Percentiles rank a stretch among this genome's conserved stretches.
These are phyloP conservation scores for Acrossocheilus wenchowensis DNA, from an alignment of 2,797 vertebrate genomes.

Conservation along the genomic window DNA sequence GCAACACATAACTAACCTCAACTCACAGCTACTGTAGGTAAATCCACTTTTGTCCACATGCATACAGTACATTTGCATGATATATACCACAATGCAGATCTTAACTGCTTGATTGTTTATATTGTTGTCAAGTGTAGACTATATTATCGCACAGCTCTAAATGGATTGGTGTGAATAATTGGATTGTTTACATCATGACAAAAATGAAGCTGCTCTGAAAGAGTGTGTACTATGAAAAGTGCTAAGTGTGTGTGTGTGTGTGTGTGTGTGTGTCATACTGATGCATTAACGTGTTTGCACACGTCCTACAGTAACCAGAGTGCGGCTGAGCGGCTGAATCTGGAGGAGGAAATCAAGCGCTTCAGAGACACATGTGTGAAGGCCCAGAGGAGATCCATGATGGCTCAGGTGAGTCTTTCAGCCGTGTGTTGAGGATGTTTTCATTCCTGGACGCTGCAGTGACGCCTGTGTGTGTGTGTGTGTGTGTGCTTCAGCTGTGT, in stretches of 20 bases:
- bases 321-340: constrained; percentile 80
- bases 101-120: no score
- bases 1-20: background rate
- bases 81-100: no score
- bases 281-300: background rate
- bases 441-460: background rate
- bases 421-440: background rate
- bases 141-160: no score
- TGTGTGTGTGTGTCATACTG: background rate
- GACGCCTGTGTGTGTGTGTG: background rate
- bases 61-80: no score
- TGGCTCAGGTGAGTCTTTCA: constrained; percentile 80
- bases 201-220: background rate
- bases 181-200: no score
- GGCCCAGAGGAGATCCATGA: constrained; percentile 73
- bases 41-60: no score
- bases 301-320: constrained; percentile 78
- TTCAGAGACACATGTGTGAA: constrained; percentile 65
- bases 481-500: constrained; percentile 73
- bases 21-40: no score
- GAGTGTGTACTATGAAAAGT: background rate
- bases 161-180: no score
- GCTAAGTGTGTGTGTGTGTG: no score
- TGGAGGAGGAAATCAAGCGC: constrained; percentile 84
- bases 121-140: no score